Evolutionary conservation across 2,888 invertebrate species (phyloP), one percentile per base, ranked within the genome.

Genomic region (Glyphotaelius pellucidus): DNA sequence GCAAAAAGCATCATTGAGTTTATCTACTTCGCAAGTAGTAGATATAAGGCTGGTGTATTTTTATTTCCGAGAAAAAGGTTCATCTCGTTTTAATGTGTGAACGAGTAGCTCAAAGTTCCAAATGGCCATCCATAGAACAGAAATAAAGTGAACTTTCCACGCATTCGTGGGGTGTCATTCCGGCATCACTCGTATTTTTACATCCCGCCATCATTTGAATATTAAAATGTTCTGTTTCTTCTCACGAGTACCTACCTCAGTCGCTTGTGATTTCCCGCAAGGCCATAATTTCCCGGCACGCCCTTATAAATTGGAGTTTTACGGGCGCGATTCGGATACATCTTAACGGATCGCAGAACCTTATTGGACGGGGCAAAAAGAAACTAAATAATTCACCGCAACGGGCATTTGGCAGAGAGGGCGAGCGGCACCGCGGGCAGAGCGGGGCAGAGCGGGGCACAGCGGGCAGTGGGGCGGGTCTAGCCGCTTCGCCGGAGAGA

Each of bases 211-310:
- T 52, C 47, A 87, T 52, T 87, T 87, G 31, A 87, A 87, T 87
- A 52, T 87, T 87, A 87, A 87, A 87, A 87, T 85, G n/a, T n/a
- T 85, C 85, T 85, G 38, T 85, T 85, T 85, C 85, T 85, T n/a
- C 31, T 87, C 52, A 87, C 86, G 14, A 31, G 30, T 42, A 47
- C n/a, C 30, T 9, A 31, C 87, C 3, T 52, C 42, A 25, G 14
- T 30, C 32, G 47, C 35, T 87, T 52, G 87, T 87, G 87, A 87
- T 87, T 87, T 87, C 87, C 87, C 87, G 87, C 87, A 52, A 87
- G 67, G 67, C 87, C 31, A 87, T 87, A 47, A 87, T 87, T 87
- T 67, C 87, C 31, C 32, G 87, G 52, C 87, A 87, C 87, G 87
- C 87, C 87, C 87, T 87, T 87, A 52, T 52, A 87, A 47, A 87